These are phyloP conservation scores for Drosophila dunni DNA, from an alignment of 1,140 invertebrate genomes.

Conservation along the genomic window DNA sequence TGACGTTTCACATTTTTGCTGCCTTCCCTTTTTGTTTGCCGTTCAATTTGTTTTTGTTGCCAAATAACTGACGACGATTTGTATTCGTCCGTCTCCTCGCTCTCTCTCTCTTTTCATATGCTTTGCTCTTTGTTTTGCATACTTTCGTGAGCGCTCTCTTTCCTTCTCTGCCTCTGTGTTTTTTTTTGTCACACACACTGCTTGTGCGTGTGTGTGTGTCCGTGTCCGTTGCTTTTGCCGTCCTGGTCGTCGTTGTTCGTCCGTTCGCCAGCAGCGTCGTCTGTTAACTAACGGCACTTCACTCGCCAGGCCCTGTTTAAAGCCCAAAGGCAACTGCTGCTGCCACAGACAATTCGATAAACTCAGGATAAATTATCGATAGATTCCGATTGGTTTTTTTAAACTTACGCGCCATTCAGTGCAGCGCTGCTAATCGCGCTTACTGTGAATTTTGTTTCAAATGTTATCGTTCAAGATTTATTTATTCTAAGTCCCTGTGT, in stretches of 20 bases:
- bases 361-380: not conserved
- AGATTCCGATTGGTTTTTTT: not conserved
- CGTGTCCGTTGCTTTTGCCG: slow-evolving; percentile 19
- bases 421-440: not conserved
- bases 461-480: no score
- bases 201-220: slow-evolving; percentile 27
- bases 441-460: no score
- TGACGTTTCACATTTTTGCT: slow-evolving; percentile 34
- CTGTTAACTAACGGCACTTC: slow-evolving; percentile 49
- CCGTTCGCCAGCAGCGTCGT: slow-evolving; percentile 43
- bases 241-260: slow-evolving; percentile 28
- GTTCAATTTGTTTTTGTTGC: slow-evolving; percentile 18
- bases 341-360: not conserved
- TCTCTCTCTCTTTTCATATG: slow-evolving; percentile 11
- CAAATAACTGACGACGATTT: slow-evolving; percentile 30
- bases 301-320: slow-evolving; percentile 3
- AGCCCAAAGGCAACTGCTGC: slow-evolving; percentile 6
- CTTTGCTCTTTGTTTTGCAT: slow-evolving; percentile 41
- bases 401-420: not conserved
- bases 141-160: slow-evolving; percentile 35
- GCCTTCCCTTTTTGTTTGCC: not conserved
- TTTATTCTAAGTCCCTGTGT: no score
- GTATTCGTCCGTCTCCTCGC: slow-evolving; percentile 14
- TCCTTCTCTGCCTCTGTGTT: not conserved
- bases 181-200: slow-evolving; percentile 7